Evolutionary conservation across 1,140 invertebrate genomes (phyloP).

Genomic region (Zaprionus africanus): DNA sequence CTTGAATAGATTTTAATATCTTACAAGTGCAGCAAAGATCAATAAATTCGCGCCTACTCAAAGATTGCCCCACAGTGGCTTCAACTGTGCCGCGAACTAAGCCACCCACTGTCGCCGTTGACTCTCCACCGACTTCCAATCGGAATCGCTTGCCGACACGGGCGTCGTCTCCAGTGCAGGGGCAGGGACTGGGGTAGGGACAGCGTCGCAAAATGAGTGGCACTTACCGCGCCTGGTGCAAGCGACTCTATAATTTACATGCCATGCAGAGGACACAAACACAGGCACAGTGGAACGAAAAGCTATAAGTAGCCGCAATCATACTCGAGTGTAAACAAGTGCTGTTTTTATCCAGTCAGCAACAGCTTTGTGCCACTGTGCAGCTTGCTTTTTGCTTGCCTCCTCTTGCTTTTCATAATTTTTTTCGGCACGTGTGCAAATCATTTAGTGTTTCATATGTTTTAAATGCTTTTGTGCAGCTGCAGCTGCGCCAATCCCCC

Average conservation of each 20-base stretch:
- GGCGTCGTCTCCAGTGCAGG: not conserved
- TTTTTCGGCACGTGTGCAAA: slow-evolving; percentile 43
- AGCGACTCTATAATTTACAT: slow-evolving; percentile 48
- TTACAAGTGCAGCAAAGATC: too few relatives aligned
- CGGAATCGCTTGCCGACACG: not conserved
- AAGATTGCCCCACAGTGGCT: too few relatives aligned
- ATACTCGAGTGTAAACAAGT: too few relatives aligned
- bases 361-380: slow-evolving; percentile 13
- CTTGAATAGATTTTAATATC: too few relatives aligned
- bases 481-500: slow-evolving; percentile 18
- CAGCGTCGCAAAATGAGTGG: slow-evolving; percentile 42
- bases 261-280: slow-evolving; percentile 10
- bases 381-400: slow-evolving; percentile 6
- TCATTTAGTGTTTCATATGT: slow-evolving; percentile 46
- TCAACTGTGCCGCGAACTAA: not conserved
- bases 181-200: too few relatives aligned
- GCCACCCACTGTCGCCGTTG: not conserved
- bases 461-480: slow-evolving; percentile 35
- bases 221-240: slow-evolving; percentile 43
- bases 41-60: too few relatives aligned
- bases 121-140: not conserved
- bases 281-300: slow-evolving; percentile 13
- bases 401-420: slow-evolving; percentile 5
- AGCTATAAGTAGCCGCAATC: not conserved
- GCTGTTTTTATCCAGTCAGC: not conserved